These are phyloP conservation scores for Proteles cristata DNA, from an alignment of 2,113 vertebrate species.

Conservation along the genomic window DNA sequence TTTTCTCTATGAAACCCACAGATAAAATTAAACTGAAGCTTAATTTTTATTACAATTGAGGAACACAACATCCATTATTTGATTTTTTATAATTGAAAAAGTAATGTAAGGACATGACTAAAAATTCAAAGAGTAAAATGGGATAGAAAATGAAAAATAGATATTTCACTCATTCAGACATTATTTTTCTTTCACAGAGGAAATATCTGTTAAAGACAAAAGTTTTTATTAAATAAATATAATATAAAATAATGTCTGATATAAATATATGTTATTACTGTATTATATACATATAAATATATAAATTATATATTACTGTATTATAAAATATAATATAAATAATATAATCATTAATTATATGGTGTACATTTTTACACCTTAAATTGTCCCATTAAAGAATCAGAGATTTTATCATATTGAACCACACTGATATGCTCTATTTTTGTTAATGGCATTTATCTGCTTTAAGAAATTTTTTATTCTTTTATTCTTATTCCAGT, in stretches of 20 bases:
- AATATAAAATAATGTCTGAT: neutral
- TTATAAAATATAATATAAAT: neutral
- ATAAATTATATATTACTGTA: neutral
- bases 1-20: neutral
- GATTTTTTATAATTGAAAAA: constrained; percentile 3
- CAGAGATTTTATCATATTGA: neutral
- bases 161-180: neutral
- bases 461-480: neutral
- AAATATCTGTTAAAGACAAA: neutral
- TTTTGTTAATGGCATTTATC: constrained; percentile 11
- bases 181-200: constrained; percentile 12
- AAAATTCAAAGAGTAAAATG: neutral
- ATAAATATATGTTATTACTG: neutral
- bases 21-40: neutral
- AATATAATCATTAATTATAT: neutral
- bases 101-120: neutral
- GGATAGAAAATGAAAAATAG: neutral
- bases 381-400: neutral
- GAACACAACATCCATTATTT: neutral
- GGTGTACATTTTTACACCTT: neutral
- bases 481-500: neutral
- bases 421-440: neutral
- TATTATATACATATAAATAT: neutral
- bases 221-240: neutral
- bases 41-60: constrained; percentile 18